Base-by-base conservation (phyloP, 2,888 invertebrate species). In the Apotomis betuletana region DNA sequence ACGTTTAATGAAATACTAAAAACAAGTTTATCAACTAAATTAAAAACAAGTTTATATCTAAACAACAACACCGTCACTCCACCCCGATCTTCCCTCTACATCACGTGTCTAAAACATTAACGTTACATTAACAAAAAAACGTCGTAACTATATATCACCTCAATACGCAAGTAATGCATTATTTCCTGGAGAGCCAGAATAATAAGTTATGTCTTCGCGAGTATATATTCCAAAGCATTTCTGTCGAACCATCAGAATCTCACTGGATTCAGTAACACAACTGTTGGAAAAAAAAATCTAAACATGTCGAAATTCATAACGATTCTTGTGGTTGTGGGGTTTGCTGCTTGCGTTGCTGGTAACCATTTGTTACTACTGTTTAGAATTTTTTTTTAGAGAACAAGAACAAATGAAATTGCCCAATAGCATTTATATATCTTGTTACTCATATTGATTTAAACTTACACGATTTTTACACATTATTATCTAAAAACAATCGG, bases 291-390 rank as follows among this genome's bases (percentile, higher is more conserved):
- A 13, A 4, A 60, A 60, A 6, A 41, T 8, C 3, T 27, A 55
- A 67, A 41, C 2, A 74, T 74, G 70, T 62, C 67, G 38, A 70
- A 70, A 49, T 51, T 74, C 12, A 51, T 52, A 4, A 52, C 70
- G 0, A 38, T 74, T 9, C 52, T 74, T n/a, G 38, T 64, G 3
- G 57, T 70, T 36, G 62, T 52, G 9, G 13, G 67, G 5, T 57
- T 70, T 36, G 70, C 61, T 27, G 65, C 49, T 3, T 67, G 55
- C 49, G 52, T 38, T 10, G 44, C 10, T 46, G 74, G 74, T 74
- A 27, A 71, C 46, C 27, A 27, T 27, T 27, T 27, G 2, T 27
- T 27, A 27, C 27, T 27, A 27, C 27, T 2, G 27, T 27, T 27
- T 57, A 59, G 13, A 10, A 57, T 10, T 36, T 9, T 41, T 6